Base-by-base conservation (phyloP, 2,113 vertebrate species). In the Antidorcas marsupialis region DNA sequence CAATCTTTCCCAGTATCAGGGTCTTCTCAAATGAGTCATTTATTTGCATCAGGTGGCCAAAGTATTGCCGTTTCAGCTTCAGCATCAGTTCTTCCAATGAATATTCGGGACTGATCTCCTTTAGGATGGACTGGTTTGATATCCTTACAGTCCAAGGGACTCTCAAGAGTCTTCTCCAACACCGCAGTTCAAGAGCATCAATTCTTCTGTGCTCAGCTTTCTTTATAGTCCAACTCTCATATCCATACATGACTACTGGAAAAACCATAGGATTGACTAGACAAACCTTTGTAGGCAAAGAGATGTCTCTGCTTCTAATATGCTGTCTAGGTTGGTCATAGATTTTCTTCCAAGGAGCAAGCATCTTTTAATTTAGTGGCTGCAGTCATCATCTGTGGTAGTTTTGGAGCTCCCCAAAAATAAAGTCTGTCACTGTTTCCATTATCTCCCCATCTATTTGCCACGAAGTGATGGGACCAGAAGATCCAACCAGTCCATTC, bases 211-310 rank as follows among this genome's bases (percentile, higher is more conserved):
- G 4, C 64, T 67, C 64, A 67, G 64, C 33, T 36, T 67, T 67
- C 33, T 67, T 36, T 10, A 19, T 5, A 5, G 33, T 67, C 17
- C 4, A 67, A 36, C 8, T 36, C 64, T 36, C 33, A 67, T 2
- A 67, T 67, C 64, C 33, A 36, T 36, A 67, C 33, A 67, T 21
- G 33, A 36, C 64, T 5, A 10, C 17, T 21, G 33, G 64, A 36
- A 67, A 67, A 10, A 10, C 8, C 64, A 67, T 10, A 67, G 64
- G 16, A 5, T 67, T 36, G 64, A 67, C 33, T 36, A 67, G 33
- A 21, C 4, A 0, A 0, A 67, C 4, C 64, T n/a, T 67, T 67
- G 33, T 67, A 1, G 33, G 64, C 64, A 67, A 67, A n/a, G 17
- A 45, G 45, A 45, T 45, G 45, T 45, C 45, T 45, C 45, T 45